phyloP scores from a whole-genome alignment of 2,113 vertebrate genomes.

The Nannospalax galili region DNA sequence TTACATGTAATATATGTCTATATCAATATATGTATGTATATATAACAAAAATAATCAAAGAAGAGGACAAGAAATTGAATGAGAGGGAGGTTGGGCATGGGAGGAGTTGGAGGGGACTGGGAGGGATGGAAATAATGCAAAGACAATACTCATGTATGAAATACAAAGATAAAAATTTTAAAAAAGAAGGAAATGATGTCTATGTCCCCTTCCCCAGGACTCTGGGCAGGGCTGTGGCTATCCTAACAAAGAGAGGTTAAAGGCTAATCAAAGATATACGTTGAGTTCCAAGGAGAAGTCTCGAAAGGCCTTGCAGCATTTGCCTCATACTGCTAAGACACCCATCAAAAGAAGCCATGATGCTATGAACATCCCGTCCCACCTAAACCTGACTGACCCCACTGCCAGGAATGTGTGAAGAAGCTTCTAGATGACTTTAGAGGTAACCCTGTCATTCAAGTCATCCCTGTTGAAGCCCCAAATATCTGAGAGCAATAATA shows the following conservation, averaged over 20 bases:
- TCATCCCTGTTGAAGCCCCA: neutral
- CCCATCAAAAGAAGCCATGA: neutral
- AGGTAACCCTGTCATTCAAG: neutral
- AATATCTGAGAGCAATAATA: neutral
- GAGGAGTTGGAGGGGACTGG: no score
- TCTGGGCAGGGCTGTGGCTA: neutral
- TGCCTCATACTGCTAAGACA: neutral
- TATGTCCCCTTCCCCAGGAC: neutral
- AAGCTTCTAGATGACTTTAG: neutral
- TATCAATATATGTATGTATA: no score
- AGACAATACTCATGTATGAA: no score
- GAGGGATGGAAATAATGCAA: no score
- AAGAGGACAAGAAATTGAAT: no score
- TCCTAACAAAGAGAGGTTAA: neutral
- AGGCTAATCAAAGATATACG: neutral
- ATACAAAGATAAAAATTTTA: no score
- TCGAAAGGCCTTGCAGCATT: neutral
- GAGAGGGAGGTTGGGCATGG: no score
- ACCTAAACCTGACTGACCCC: neutral
- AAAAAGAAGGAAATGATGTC: neutral
- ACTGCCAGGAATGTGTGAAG: neutral
- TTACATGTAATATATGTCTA: no score
- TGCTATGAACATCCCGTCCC: neutral
- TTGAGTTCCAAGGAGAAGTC: neutral
- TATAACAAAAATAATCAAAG: no score